Evolutionary conservation across 2,113 vertebrate genomes (phyloP).

Genomic region (Lates calcarifer): DNA sequence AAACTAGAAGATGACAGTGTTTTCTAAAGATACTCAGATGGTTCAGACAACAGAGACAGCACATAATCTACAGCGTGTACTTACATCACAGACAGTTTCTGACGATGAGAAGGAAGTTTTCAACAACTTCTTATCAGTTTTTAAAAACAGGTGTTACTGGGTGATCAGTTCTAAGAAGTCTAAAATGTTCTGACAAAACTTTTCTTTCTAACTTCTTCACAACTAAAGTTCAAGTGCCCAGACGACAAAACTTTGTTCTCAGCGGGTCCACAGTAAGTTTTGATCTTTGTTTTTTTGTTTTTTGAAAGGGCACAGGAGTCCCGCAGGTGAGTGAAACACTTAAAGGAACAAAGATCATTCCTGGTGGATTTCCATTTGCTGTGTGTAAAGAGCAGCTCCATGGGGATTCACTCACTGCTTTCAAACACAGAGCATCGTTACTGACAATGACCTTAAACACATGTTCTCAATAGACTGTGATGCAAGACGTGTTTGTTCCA

Average conservation of each 20-base stretch:
- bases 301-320: background rate
- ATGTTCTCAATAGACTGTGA: conserved; percentile 32
- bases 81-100: no score
- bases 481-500: conserved; percentile 27
- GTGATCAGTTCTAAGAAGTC: background rate
- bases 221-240: background rate
- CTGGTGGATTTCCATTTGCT: background rate
- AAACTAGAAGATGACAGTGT: no score
- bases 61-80: no score
- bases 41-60: no score
- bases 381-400: conserved; percentile 51
- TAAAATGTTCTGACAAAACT: background rate
- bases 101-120: no score
- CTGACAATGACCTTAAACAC: conserved; percentile 48
- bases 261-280: background rate
- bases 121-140: no score
- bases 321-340: background rate
- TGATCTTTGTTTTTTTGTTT: background rate
- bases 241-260: background rate
- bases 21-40: no score
- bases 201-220: background rate
- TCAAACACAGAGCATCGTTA: conserved; percentile 26
- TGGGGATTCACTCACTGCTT: conserved; percentile 21
- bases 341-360: background rate
- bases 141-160: background rate